phyloP scores from a whole-genome alignment of 2,797 vertebrate species.

The Falco naumanni region DNA sequence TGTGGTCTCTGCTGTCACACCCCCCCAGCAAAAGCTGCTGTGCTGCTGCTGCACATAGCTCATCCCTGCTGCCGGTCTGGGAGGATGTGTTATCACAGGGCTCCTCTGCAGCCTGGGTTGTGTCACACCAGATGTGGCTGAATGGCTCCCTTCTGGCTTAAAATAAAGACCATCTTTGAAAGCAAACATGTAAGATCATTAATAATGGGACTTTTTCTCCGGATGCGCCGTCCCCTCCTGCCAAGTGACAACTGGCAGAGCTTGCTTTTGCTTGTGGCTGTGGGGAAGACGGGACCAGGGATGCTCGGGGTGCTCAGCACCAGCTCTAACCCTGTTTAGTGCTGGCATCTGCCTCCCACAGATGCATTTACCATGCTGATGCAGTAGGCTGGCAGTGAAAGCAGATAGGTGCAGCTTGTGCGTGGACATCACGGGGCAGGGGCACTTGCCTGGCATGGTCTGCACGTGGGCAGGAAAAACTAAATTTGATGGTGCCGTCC shows the following conservation, averaged over 20 bases:
- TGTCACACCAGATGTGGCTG: background rate
- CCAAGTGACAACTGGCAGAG: background rate
- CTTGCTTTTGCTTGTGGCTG: rapidly evolving
- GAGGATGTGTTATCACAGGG: background rate
- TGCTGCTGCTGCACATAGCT: background rate
- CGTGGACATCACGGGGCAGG: rapidly evolving
- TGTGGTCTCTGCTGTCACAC: background rate
- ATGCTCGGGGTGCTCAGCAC: background rate
- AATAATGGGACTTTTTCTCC: background rate
- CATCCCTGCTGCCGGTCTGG: background rate
- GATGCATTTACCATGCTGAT: background rate
- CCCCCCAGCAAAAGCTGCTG: background rate
- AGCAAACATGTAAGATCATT: rapidly evolving
- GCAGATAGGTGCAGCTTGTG: background rate
- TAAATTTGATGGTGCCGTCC: too few relatives aligned
- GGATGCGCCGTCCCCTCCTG: background rate
- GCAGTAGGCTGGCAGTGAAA: background rate
- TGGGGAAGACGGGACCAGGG: background rate
- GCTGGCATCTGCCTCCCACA: background rate
- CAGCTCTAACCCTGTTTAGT: rapidly evolving
- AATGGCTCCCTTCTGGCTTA: background rate
- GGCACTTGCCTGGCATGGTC: background rate
- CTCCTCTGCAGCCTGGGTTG: background rate
- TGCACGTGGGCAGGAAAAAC: background rate
- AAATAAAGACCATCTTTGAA: conserved; percentile 5